phyloP scores from a whole-genome alignment of 2,888 invertebrate genomes.

The Habroteleia sp. region DNA sequence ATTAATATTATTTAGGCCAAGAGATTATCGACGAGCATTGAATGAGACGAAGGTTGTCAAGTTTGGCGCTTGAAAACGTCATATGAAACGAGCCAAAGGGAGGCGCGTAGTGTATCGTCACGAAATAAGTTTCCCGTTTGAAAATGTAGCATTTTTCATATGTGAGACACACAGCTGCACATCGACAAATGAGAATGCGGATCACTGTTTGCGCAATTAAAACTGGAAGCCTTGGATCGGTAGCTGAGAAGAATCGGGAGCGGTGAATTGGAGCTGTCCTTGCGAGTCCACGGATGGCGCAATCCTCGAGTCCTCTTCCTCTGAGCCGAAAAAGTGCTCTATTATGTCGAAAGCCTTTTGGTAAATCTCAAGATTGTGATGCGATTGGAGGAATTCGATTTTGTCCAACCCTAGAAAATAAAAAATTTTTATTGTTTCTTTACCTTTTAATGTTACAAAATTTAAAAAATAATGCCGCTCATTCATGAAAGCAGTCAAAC shows the following conservation, averaged over 20 bases:
- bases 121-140: slow-evolving; percentile 26
- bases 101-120: slow-evolving; percentile 8
- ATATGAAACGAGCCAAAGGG: slow-evolving; percentile 22
- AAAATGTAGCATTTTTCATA: slow-evolving; percentile 49
- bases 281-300: slow-evolving; percentile 90
- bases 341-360: slow-evolving; percentile 98
- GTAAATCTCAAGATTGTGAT: slow-evolving; percentile 98
- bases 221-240: slow-evolving; percentile 92
- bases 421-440: no score
- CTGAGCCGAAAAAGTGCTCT: slow-evolving; percentile 96
- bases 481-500: no score
- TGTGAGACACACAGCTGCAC: slow-evolving; percentile 64
- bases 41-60: no score
- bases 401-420: slow-evolving; percentile 92
- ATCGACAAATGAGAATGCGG: slow-evolving; percentile 59
- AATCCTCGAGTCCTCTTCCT: slow-evolving; percentile 91
- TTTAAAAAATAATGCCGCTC: no score
- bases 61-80: background rate
- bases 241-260: slow-evolving; percentile 79
- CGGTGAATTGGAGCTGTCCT: slow-evolving; percentile 84
- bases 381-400: slow-evolving; percentile 98
- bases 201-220: slow-evolving; percentile 81
- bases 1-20: slow-evolving; percentile 23
- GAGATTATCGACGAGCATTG: slow-evolving; percentile 8
- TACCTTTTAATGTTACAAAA: no score